phyloP scores from a whole-genome alignment of 2,888 invertebrate species.

The Sphaerophoria rueppellii region DNA sequence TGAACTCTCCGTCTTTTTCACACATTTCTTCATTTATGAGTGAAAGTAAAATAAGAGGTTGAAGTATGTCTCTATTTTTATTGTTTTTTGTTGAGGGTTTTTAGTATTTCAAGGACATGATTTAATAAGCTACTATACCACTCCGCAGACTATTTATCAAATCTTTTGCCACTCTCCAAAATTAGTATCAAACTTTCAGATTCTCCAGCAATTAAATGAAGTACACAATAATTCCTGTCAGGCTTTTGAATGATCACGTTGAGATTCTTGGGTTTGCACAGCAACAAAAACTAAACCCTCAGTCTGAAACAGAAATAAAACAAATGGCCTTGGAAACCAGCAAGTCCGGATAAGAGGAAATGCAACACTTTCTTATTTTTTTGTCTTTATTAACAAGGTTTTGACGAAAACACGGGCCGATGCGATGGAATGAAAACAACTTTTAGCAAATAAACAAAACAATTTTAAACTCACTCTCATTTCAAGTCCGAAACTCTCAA shows the following conservation, averaged over 20 bases:
- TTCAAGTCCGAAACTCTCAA: slow-evolving; percentile 13
- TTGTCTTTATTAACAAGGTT: slow-evolving; percentile 44
- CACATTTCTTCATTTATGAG: no score
- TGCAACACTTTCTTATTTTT: slow-evolving; percentile 64
- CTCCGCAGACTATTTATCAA: no score
- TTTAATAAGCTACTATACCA: no score
- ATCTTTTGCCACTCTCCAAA: no score
- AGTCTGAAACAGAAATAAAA: neutral
- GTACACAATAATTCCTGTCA: slow-evolving; percentile 15
- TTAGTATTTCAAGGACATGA: no score
- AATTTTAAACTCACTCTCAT: slow-evolving; percentile 47
- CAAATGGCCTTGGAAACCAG: slow-evolving; percentile 36
- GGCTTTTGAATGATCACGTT: neutral
- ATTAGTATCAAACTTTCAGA: no score
- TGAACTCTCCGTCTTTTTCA: no score
- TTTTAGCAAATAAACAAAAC: slow-evolving; percentile 18
- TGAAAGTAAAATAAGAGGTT: no score
- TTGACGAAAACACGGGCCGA: slow-evolving; percentile 27
- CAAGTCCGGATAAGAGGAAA: slow-evolving; percentile 55
- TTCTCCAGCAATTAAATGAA: neutral
- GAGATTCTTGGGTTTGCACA: neutral
- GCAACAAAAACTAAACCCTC: slow-evolving; percentile 18
- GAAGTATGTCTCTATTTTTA: no score
- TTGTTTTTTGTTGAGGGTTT: no score
- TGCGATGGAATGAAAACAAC: neutral